Conservation (phyloP, 2,888 invertebrate genomes). For the Criorhina ranunculi region DNA sequence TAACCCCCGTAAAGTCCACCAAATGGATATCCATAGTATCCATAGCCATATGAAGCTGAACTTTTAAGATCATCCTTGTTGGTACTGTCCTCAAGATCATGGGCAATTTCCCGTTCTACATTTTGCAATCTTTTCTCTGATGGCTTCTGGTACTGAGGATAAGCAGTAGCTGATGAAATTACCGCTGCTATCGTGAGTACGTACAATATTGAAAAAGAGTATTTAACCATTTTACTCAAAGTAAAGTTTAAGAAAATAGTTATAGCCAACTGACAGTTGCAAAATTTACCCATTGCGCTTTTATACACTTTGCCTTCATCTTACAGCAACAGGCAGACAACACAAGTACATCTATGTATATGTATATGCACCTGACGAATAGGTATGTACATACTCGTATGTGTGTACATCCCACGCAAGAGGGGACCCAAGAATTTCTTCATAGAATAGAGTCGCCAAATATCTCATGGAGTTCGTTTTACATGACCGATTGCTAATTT, state of each 20-base stretch:
- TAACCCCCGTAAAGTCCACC: slow-evolving; percentile 77
- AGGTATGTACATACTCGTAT: no score
- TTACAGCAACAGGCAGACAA: no score
- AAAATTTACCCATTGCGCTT: slow-evolving; percentile 22
- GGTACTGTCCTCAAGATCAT: slow-evolving; percentile 73
- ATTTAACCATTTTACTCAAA: slow-evolving; percentile 40
- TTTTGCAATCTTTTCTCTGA: neutral
- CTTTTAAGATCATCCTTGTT: slow-evolving; percentile 82
- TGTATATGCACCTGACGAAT: no score
- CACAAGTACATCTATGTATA: no score
- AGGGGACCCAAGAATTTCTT: slow-evolving; percentile 35
- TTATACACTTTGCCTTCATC: slow-evolving; percentile 46
- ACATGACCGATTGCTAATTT: slow-evolving; percentile 83
- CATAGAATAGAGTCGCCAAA: slow-evolving; percentile 18
- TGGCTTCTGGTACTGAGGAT: slow-evolving; percentile 1
- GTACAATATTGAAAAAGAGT: slow-evolving; percentile 2
- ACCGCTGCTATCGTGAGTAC: neutral
- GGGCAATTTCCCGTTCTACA: slow-evolving; percentile 56
- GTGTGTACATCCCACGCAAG: slow-evolving; percentile 38
- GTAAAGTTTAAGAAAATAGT: neutral
- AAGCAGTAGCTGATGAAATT: neutral
- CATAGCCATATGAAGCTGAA: slow-evolving; percentile 82
- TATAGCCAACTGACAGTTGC: slow-evolving; percentile 28
- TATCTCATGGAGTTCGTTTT: slow-evolving; percentile 76
- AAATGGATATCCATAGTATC: slow-evolving; percentile 82